Evolutionary conservation across 1,140 invertebrate species (phyloP), one percentile per base, ranked within the genome.

Genomic region (Scaptomyza pallida): DNA sequence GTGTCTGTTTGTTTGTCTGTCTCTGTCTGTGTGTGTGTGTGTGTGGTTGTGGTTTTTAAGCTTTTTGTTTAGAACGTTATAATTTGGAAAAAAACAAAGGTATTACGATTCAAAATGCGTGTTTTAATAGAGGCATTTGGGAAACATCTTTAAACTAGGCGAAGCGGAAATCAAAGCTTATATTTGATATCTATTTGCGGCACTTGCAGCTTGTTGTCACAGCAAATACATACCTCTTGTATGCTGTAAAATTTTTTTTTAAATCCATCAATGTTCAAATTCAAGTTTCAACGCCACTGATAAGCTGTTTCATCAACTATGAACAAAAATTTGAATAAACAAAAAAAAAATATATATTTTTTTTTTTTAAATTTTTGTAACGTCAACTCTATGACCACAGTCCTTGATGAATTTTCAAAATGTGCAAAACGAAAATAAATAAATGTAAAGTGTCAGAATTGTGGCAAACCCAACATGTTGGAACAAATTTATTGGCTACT

Each of bases 11-110:
- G 12, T 45, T 15, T 21, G 16, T 70, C 12, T 62, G 0, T 65
- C n/a, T n/a, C n/a, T n/a, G 23, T 59, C 8, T 48, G 12, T 48
- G 13, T 59, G 13, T 44, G 10, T 47, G 5, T 48, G 21, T 61
- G 30, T 54, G 15, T 55, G 26, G 41, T 70, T 70, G 26, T 65
- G 68, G 60, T 67, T 72, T 85, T 75, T 67, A 45, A 75, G 57
- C 75, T 71, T 63, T 60, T 70, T 26, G 55, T 51, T 60, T 23
- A 48, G 9, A 50, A 30, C n/a, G 17, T 44, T 51, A 51, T 51
- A 59, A 60, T 51, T 67, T 33, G 15, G 50, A 43, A 8, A 57
- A 23, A 57, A 59, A 43, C 0, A 57, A 23, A 57, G 26, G 10
- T 35, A 26, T 19, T 5, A n/a, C n/a, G 16, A 12, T n/a, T 23